Evolutionary conservation across 1,140 invertebrate genomes (phyloP), one percentile per base, ranked within the genome.

Genomic region (Drosophila bocki): DNA sequence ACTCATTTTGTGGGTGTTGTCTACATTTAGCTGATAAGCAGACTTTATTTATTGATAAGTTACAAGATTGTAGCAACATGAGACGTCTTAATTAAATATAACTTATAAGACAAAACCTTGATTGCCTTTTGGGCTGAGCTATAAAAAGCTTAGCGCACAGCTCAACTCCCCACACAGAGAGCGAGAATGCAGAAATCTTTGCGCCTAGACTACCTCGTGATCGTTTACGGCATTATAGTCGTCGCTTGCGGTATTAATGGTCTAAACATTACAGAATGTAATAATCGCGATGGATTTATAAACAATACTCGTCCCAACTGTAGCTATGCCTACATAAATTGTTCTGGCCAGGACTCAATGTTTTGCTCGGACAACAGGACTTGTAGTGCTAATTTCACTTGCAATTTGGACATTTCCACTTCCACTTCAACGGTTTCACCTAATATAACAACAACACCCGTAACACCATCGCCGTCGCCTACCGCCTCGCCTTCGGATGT

Each of bases 71-170:
- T 63, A 1, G 26, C 37, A 41, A 77, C 84, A 87, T 63, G 83
- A 70, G 50, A 57, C 68, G 29, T 26, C 53, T 71, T 88, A 88
- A 88, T 88, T 88, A 88, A 88, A 88, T 88, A 77, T 82, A 88
- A 88, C 45, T 90, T 80, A 81, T 90, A 75, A 69, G 32, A 47
- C 54, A 68, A 72, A 48, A 69, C 22, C 32, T 61, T 58, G 39
- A 48, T 51, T 51, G 44, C 39, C 32, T 13, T 32, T 15, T 22
- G n/a, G 17, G 32, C 57, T 42, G 69, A 45, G 56, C 58, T 90
- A 88, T 85, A 88, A 88, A 88, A 85, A 79, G 70, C 85, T 80
- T 44, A 64, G 70, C 82, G 58, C 62, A 26, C 41, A 48, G 3
- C 68, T 19, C 32, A 60, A 32, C 29, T 37, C 29, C n/a, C 51